Evolutionary conservation across 2,797 vertebrate genomes (phyloP).

Genomic region (Falco rusticolus): DNA sequence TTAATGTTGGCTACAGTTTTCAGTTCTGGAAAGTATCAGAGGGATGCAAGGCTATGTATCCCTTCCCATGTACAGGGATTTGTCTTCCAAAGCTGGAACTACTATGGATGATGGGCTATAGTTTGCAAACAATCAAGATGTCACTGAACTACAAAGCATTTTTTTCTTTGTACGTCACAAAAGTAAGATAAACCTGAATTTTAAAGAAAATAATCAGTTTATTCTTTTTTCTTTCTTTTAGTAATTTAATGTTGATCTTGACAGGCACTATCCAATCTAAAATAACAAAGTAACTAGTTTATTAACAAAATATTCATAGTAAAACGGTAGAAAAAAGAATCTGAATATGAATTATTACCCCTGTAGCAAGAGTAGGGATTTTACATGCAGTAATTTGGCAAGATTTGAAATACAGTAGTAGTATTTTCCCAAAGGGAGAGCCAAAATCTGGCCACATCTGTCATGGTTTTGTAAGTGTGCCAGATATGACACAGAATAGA

Average conservation of each 20-base stretch:
- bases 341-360: slow-evolving; percentile 32
- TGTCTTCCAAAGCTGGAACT: neutral
- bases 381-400: slow-evolving; percentile 47
- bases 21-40: slow-evolving; percentile 44
- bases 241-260: neutral
- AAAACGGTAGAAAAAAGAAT: neutral
- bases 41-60: neutral
- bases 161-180: neutral
- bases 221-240: neutral
- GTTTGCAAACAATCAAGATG: neutral
- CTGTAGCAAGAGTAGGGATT: neutral
- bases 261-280: neutral
- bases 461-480: slow-evolving; percentile 44
- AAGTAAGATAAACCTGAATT: neutral
- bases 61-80: neutral
- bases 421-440: slow-evolving; percentile 63
- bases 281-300: neutral
- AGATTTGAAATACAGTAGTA: slow-evolving; percentile 58
- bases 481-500: slow-evolving; percentile 34
- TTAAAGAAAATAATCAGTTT: neutral
- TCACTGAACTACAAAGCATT: neutral
- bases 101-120: neutral
- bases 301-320: neutral
- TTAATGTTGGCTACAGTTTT: slow-evolving; percentile 37
- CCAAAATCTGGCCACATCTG: slow-evolving; percentile 55